phyloP scores from a whole-genome alignment of 2,113 vertebrate genomes.

The Melanocharis versteri region DNA sequence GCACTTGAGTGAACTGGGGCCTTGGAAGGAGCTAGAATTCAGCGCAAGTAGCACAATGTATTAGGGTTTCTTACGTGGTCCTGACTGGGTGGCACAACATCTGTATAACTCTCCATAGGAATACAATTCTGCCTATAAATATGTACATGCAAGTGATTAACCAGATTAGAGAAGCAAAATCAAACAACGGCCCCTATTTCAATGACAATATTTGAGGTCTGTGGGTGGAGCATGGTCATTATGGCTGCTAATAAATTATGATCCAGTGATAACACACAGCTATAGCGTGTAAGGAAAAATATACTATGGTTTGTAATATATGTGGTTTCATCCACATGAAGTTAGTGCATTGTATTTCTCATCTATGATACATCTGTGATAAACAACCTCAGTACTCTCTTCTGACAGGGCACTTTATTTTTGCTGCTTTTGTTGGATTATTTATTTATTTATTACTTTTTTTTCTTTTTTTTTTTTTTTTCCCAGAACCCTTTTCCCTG shows the following conservation, averaged over 20 bases:
- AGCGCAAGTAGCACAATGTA: background rate
- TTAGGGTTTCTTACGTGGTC: background rate
- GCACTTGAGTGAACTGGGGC: background rate
- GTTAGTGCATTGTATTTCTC: background rate
- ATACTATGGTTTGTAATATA: background rate
- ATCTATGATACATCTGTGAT: background rate
- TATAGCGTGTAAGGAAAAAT: background rate
- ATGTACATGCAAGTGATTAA: background rate
- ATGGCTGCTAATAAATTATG: background rate
- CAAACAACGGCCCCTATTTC: background rate
- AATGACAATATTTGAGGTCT: background rate
- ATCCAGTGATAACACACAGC: background rate
- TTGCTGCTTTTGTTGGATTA: background rate
- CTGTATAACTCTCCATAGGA: background rate
- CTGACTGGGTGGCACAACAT: background rate
- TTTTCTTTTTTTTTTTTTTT: background rate
- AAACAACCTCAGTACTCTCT: background rate
- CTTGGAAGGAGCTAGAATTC: background rate
- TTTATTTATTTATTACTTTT: background rate
- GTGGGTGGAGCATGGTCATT: rapidly evolving
- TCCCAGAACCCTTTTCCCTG: background rate
- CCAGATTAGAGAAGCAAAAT: background rate
- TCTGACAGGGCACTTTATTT: background rate
- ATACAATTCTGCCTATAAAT: background rate
- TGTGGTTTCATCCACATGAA: background rate